Base-by-base conservation (phyloP, 2,797 vertebrate species). In the Lindbergichthys nudifrons region DNA sequence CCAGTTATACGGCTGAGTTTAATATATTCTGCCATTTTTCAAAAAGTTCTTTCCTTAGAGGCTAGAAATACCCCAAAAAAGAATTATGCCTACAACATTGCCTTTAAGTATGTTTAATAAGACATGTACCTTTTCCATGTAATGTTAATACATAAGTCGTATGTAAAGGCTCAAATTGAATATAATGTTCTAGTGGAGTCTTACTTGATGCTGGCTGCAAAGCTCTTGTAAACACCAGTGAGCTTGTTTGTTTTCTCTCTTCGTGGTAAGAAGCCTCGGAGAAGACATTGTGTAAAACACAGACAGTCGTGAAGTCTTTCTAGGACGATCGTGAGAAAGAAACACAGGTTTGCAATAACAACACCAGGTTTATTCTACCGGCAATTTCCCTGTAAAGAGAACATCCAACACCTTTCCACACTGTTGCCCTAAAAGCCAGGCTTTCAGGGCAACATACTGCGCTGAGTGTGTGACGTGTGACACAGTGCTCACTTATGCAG, bases 301-400 rank as follows among this genome's bases (percentile, higher is more conserved):
- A 51, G 47, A 26, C 43, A 39, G 36, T 21, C 32, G 1, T 36
- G 3, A 39, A 39, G 5, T 79, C 65, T 67, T 63, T 70, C 54
- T 67, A 11, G 58, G 56, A 77, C 12, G 64, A 62, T 79, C 57
- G 48, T 26, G 26, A 62, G 68, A 76, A 56, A 77, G 69, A 77
- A 88, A 91, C 83, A 90, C 58, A 54, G 77, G 70, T 89, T 88
- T 86, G 63, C 78, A 85, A 79, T 75, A 76, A 75, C 72, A 75
- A 15, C 30, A 46, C 1, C 46, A 15, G 48, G 15, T 73, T 54
- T 54, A 61, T 59, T 50, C 66, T 36, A 10, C 52, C 0, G 0
- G 43, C 73, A 26, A 68, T 54, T 65, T 76, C 42, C 41, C 63
- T 73, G 62, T 43, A 68, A 67, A 63, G 67, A 77, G 68, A 70